phyloP scores from a whole-genome alignment of 2,113 vertebrate genomes.

The Crotalus horridus region DNA sequence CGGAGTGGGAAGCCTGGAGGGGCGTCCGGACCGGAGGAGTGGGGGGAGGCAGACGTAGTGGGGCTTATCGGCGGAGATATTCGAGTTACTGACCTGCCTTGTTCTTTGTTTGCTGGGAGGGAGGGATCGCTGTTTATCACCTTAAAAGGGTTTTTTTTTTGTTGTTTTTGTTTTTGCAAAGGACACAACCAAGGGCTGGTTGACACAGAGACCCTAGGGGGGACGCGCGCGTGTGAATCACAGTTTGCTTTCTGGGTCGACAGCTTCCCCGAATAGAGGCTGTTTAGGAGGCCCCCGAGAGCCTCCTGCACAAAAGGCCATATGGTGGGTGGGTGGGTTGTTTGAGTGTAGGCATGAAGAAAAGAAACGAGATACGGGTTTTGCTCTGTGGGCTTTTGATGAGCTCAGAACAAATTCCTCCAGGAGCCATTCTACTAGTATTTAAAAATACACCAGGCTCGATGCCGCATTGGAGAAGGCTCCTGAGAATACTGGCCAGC shows the following conservation, averaged over 20 bases:
- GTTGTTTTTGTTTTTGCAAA: rapidly evolving
- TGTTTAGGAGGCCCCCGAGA: background rate
- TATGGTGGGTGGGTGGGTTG: background rate
- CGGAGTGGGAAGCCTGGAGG: background rate
- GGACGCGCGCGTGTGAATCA: rapidly evolving
- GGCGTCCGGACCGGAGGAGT: background rate
- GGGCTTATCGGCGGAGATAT: background rate
- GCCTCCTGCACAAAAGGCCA: rapidly evolving
- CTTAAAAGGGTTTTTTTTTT: background rate
- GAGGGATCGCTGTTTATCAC: background rate
- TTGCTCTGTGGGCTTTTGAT: background rate
- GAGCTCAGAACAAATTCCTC: background rate
- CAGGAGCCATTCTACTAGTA: background rate
- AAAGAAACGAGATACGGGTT: background rate
- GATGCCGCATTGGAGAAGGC: background rate
- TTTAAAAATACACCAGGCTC: background rate
- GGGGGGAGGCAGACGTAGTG: background rate
- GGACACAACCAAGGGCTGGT: background rate
- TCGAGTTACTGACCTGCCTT: background rate
- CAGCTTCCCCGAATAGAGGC: background rate
- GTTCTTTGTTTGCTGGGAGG: constrained; percentile 12
- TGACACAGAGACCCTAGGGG: background rate
- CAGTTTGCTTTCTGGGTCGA: background rate
- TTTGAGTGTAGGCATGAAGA: background rate
- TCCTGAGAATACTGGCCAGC: background rate